Percentiles rank a stretch among this genome's conserved stretches.
These are phyloP conservation scores for Narcine bancroftii DNA, from an alignment of 2,113 vertebrate species.

Conservation along the genomic window DNA sequence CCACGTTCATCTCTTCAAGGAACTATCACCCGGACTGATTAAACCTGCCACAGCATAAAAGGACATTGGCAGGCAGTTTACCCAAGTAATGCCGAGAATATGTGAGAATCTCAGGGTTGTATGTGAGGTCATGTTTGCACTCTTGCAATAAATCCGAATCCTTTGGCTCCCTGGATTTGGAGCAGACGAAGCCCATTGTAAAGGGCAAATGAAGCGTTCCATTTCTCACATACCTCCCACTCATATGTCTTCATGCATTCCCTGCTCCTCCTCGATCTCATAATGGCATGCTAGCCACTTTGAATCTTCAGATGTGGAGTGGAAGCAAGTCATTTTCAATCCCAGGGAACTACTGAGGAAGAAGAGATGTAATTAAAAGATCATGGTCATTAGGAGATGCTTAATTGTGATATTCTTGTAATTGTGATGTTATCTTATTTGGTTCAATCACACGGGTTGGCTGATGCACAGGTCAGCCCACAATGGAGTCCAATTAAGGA, in stretches of 20 bases:
- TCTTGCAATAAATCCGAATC: no score
- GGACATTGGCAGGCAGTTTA: not conserved
- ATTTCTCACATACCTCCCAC: not conserved
- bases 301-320: no score
- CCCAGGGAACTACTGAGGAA: no score
- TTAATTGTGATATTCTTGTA: not conserved
- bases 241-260: no score
- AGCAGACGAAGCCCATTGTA: no score
- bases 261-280: no score
- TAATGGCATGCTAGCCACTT: no score
- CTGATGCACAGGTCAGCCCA: not conserved
- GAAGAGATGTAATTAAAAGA: not conserved
- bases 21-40: not conserved
- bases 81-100: not conserved
- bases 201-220: not conserved
- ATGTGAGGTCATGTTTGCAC: no score
- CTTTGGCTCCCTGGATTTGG: no score
- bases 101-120: not conserved
- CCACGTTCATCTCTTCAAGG: not conserved
- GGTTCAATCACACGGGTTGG: not conserved
- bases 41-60: not conserved
- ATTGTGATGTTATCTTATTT: not conserved
- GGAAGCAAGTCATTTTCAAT: no score
- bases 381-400: not conserved
- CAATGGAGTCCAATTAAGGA: not conserved